Conservation (phyloP, 2,888 invertebrate species). For the Malthinus flaveolus region DNA sequence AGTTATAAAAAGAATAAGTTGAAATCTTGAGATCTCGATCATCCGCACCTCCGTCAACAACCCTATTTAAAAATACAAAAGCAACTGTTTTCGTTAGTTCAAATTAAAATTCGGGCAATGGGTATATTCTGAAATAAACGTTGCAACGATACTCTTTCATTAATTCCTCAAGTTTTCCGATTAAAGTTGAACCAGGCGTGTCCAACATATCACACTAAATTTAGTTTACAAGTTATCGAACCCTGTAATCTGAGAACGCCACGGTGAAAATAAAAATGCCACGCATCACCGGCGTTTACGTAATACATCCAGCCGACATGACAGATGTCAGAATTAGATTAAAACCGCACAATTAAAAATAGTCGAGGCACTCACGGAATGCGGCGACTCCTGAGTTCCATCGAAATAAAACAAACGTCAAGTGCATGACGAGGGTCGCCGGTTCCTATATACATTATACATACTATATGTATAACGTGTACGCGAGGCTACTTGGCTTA, state of each 20-base stretch:
- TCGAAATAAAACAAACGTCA: constrained; percentile 45
- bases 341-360: constrained; percentile 52
- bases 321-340: constrained; percentile 53
- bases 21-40: constrained; percentile 17
- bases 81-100: too few relatives aligned
- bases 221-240: constrained; percentile 45
- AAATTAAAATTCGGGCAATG: too few relatives aligned
- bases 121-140: too few relatives aligned
- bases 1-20: too few relatives aligned
- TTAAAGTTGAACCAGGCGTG: constrained; percentile 46
- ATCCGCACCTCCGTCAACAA: constrained; percentile 9
- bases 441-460: constrained; percentile 22
- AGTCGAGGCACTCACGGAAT: constrained; percentile 40
- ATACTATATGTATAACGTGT: constrained; percentile 18
- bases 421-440: constrained; percentile 40
- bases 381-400: constrained; percentile 39
- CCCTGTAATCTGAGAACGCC: constrained; percentile 47
- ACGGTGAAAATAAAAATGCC: constrained; percentile 38
- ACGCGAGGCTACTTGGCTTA: constrained; percentile 25
- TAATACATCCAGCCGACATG: constrained; percentile 46
- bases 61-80: too few relatives aligned
- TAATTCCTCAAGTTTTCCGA: constrained; percentile 35
- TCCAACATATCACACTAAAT: constrained; percentile 49
- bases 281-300: constrained; percentile 40
- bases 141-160: constrained; percentile 20